A percentile compares a stretch with the other conserved stretches of the same genome.
Evolutionary conservation across 92 coral and sea anemone genomes (phyloP).

Genomic region (Virgularia gustaviana): DNA sequence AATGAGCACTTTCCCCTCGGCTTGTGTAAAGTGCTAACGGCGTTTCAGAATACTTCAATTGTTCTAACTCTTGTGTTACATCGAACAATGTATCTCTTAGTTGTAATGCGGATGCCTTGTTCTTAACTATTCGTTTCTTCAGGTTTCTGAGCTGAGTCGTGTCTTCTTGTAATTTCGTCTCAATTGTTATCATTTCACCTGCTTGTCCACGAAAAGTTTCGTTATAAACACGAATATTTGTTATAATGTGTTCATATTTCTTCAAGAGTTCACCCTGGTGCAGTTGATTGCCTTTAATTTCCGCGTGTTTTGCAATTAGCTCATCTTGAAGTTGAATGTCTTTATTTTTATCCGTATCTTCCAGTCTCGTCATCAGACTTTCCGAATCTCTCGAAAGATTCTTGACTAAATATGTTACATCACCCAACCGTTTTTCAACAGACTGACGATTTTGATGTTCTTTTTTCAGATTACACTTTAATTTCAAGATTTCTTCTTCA

Average conservation of each 20-base stretch:
- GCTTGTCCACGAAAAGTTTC: slow-evolving; percentile 56
- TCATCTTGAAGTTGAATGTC: slow-evolving; percentile 54
- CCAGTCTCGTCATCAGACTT: slow-evolving; percentile 47
- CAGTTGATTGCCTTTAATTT: slow-evolving; percentile 14
- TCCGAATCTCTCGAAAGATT: slow-evolving; percentile 52
- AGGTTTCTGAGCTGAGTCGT: slow-evolving; percentile 57
- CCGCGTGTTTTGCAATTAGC: slow-evolving; percentile 28
- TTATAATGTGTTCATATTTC: slow-evolving; percentile 4
- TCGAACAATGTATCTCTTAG: slow-evolving; percentile 12
- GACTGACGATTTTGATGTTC: slow-evolving; percentile 9
- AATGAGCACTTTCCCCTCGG: too few species aligned
- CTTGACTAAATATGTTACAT: slow-evolving; percentile 31
- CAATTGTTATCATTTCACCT: slow-evolving; percentile 58
- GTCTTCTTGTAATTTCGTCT: slow-evolving; percentile 66
- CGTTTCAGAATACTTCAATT: too few species aligned
- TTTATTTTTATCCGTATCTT: slow-evolving; percentile 36
- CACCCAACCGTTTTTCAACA: slow-evolving; percentile 16
- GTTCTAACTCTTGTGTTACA: background rate
- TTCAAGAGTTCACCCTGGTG: background rate
- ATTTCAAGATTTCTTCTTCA: slow-evolving; percentile 7
- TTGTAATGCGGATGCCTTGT: background rate
- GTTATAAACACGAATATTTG: slow-evolving; percentile 15
- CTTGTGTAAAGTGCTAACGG: too few species aligned
- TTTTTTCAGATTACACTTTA: background rate
- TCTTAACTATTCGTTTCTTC: slow-evolving; percentile 43